A percentile compares a stretch with the other conserved stretches of the same genome.
Evolutionary conservation across 2,113 vertebrate genomes (phyloP).

Genomic region (Gracilinanus agilis): DNA sequence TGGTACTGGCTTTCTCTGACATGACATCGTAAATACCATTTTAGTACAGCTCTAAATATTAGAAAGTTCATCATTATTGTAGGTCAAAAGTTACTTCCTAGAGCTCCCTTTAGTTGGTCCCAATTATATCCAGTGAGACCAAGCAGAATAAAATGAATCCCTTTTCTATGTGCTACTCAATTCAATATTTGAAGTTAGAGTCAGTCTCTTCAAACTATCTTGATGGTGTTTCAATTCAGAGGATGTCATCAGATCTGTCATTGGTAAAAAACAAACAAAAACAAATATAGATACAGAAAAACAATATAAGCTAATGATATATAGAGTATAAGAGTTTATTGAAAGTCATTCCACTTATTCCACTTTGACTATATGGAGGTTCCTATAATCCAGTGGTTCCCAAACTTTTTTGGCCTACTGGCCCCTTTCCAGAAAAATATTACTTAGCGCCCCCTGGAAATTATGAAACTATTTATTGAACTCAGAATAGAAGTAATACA

Average conservation of each 20-base stretch:
- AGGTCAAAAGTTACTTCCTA: background rate
- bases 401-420: no score
- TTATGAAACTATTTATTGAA: no score
- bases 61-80: background rate
- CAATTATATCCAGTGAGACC: background rate
- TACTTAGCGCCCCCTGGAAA: no score
- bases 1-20: background rate
- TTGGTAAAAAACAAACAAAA: background rate
- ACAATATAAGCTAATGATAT: background rate
- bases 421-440: no score
- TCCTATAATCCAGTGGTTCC: no score
- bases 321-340: background rate
- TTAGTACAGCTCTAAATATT: background rate
- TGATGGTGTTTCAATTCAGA: background rate
- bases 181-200: background rate
- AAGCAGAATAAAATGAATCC: background rate
- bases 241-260: background rate
- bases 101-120: background rate
- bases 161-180: background rate
- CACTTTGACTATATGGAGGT: no score
- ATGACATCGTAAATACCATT: background rate
- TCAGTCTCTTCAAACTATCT: background rate
- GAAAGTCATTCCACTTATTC: background rate
- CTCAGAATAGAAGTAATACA: no score
- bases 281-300: background rate